Evolutionary conservation across 1,140 invertebrate genomes (phyloP).

Genomic region (Cydia pomonella): DNA sequence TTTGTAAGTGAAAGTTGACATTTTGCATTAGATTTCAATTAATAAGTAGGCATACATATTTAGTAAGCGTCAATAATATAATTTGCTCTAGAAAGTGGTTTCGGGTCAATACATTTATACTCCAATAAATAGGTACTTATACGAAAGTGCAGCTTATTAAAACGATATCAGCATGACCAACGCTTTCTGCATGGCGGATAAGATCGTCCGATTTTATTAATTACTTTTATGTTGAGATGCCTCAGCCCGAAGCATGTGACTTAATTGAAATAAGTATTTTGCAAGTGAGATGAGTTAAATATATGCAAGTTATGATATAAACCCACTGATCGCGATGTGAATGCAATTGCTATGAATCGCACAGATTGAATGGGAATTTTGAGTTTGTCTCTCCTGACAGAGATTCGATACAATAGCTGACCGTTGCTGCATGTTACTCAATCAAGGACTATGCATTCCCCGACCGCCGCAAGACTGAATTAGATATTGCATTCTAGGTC

Average conservation of each 20-base stretch:
- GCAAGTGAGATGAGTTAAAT: constrained; percentile 48
- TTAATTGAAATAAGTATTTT: constrained; percentile 64
- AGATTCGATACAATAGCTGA: constrained; percentile 55
- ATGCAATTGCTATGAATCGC: constrained; percentile 57
- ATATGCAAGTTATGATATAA: constrained; percentile 40
- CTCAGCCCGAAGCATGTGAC: constrained; percentile 77
- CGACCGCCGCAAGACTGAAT: constrained; percentile 50
- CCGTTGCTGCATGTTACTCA: constrained; percentile 70
- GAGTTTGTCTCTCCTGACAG: constrained; percentile 48
- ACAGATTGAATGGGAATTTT: constrained; percentile 50
- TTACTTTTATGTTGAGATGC: constrained; percentile 73
- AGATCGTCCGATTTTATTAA: constrained; percentile 69
- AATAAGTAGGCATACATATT: neutral
- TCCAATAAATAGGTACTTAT: constrained; percentile 36
- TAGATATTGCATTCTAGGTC: constrained; percentile 56
- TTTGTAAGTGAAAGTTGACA: neutral
- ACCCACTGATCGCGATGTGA: constrained; percentile 46
- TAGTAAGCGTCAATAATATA: neutral
- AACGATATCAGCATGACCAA: constrained; percentile 73
- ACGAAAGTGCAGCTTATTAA: constrained; percentile 64
- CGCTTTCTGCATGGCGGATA: constrained; percentile 78
- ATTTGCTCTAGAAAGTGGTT: neutral
- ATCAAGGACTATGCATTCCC: constrained; percentile 62
- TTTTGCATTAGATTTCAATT: neutral
- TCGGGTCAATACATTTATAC: constrained; percentile 13